Base-by-base conservation (phyloP, 2,113 vertebrate species). In the Notiomystis cincta region DNA sequence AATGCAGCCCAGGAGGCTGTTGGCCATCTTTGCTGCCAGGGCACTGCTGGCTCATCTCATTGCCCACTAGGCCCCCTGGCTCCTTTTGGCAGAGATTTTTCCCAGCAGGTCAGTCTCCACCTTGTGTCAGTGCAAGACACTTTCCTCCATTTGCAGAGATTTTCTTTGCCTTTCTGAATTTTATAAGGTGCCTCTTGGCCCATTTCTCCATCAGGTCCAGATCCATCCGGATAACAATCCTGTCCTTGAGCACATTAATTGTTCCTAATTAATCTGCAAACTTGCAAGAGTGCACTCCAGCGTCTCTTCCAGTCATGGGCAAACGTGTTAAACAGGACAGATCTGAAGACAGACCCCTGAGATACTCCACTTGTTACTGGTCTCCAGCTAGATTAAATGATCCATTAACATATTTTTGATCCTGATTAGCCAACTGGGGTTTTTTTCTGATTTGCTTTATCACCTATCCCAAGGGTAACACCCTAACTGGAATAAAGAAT, bases 321-420 rank as follows among this genome's bases (percentile, higher is more conserved):
- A 67, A 82, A 9, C 2, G 10, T 15, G 45, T 64, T 58, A 56
- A 82, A 53, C 15, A 75, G 24, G 31, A 58, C 15, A 45, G 47
- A 5, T 69, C 15, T 6, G 2, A 27, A 60, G 27, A 60, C 3
- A 83, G 40, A 48, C 17, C 7, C n/a, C 18, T 62, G 38, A 60
- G 19, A 30, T 81, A 33, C 13, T 79, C 17, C 4, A 3, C 9
- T 62, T 44, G 1, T 47, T 80, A 58, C 11, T 1, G 2, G 13
- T n/a, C 19, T 82, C 19, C n/a, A 66, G 5, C 7, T 31, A 35
- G n/a, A 57, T 44, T 56, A n/a, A 38, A 54, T 0, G 0, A 33
- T n/a, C 30, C 31, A 24, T 40, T 54, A 44, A 47, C 6, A 28
- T 35, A 2, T 50, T 82, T 84, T 31, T 84, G n/a, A 81, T 21